Conservation (phyloP, 2,113 vertebrate genomes). For the Chaetodon trifascialis region DNA sequence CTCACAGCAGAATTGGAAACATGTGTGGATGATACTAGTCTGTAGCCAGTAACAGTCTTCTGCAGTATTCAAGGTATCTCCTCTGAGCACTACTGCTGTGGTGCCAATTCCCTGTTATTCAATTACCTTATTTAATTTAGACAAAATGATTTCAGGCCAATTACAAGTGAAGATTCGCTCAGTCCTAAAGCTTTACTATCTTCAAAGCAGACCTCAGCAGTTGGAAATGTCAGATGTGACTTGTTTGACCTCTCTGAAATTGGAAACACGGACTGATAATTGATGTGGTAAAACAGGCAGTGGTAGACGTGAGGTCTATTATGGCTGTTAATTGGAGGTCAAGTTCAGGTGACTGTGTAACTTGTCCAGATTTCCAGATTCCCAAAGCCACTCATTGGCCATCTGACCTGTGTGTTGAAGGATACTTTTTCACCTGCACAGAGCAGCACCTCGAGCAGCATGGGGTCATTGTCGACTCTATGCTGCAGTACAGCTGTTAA, state of each 20-base stretch:
- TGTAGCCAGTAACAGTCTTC: slow-evolving; percentile 1
- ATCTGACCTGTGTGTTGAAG: slow-evolving; percentile 33
- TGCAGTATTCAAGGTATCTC: slow-evolving; percentile 12
- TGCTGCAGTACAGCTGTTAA: slow-evolving; percentile 49
- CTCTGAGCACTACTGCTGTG: slow-evolving; percentile 30
- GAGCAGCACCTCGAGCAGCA: slow-evolving; percentile 39
- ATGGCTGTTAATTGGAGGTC: slow-evolving; percentile 24
- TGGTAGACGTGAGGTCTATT: background rate
- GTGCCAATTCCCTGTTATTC: slow-evolving; percentile 54
- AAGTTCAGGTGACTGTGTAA: slow-evolving; percentile 16
- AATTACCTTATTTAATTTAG: slow-evolving; percentile 69
- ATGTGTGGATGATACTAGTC: slow-evolving; percentile 1
- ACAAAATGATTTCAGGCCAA: slow-evolving; percentile 36
- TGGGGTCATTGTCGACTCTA: slow-evolving; percentile 38
- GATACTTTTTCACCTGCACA: slow-evolving; percentile 27
- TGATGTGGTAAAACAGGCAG: slow-evolving; percentile 31
- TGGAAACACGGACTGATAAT: slow-evolving; percentile 3
- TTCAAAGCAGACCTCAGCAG: slow-evolving; percentile 39
- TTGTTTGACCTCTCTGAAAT: slow-evolving; percentile 38
- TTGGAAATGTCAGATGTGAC: slow-evolving; percentile 31
- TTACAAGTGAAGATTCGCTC: slow-evolving; percentile 46
- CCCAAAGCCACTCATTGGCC: slow-evolving; percentile 35
- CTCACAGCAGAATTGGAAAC: slow-evolving; percentile 39
- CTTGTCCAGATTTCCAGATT: slow-evolving; percentile 14
- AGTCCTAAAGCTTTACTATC: slow-evolving; percentile 18